Percentiles rank a stretch among this genome's conserved stretches.
phyloP scores from a whole-genome alignment of 2,888 invertebrate species.

The Trissoscelio sp. region DNA sequence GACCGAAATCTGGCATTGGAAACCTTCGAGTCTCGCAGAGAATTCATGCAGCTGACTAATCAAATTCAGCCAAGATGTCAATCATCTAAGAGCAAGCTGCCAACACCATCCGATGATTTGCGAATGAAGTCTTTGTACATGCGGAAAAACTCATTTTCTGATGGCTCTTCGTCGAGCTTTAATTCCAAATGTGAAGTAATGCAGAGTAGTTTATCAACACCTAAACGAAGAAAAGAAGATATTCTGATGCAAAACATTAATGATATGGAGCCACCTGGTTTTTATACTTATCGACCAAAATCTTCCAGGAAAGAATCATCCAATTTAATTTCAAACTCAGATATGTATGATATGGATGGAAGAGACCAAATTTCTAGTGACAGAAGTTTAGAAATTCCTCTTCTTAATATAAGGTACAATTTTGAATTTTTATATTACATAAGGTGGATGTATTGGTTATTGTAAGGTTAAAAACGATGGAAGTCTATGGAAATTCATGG shows the following conservation, averaged over 20 bases:
- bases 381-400: constrained; percentile 30
- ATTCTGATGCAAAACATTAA: constrained; percentile 21
- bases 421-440: no score
- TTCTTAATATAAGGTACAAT: constrained; percentile 52
- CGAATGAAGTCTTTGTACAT: constrained; percentile 28
- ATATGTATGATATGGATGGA: neutral
- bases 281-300: constrained; percentile 55
- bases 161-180: constrained; percentile 13
- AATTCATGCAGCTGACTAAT: constrained; percentile 41
- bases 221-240: constrained; percentile 7
- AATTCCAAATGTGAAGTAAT: constrained; percentile 9
- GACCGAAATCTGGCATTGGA: constrained; percentile 26
- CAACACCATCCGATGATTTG: neutral
- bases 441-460: no score
- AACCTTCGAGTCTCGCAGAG: constrained; percentile 15
- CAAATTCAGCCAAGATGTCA: constrained; percentile 39
- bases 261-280: constrained; percentile 25
- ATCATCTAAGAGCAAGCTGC: constrained; percentile 10
- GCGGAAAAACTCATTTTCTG: constrained; percentile 24
- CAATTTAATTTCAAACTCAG: neutral
- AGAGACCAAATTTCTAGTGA: neutral
- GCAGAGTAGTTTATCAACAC: constrained; percentile 45
- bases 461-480: no score
- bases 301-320: constrained; percentile 11
- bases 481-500: no score